phyloP scores from a whole-genome alignment of 2,888 invertebrate genomes.

The Hylaea fasciaria region DNA sequence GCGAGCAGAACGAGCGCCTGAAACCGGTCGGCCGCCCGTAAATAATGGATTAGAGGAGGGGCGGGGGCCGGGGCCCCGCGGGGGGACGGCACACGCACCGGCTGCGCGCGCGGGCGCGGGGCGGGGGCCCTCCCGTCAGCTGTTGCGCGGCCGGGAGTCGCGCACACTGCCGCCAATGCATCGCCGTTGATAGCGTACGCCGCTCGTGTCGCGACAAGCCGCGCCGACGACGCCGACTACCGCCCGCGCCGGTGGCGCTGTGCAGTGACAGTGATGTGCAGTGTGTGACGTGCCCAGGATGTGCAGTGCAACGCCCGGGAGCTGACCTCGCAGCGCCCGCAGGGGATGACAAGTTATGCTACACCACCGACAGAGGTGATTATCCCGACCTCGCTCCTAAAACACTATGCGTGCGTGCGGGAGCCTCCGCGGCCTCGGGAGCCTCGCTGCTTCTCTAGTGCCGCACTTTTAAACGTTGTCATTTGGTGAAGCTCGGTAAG shows the following conservation, averaged over 20 bases:
- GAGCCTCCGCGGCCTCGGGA: slow-evolving; percentile 60
- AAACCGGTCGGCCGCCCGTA: slow-evolving; percentile 84
- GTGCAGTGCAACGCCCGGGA: slow-evolving; percentile 68
- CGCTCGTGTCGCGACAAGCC: slow-evolving; percentile 59
- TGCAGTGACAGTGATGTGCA: slow-evolving; percentile 64
- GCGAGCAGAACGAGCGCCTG: slow-evolving; percentile 78
- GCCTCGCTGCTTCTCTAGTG: slow-evolving; percentile 38
- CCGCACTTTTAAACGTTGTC: slow-evolving; percentile 43
- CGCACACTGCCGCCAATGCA: slow-evolving; percentile 79
- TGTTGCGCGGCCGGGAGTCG: slow-evolving; percentile 83
- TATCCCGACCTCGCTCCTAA: slow-evolving; percentile 77
- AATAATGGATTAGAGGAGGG: slow-evolving; percentile 83
- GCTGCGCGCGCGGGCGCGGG: slow-evolving; percentile 70
- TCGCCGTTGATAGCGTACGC: slow-evolving; percentile 77
- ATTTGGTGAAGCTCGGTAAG: slow-evolving; percentile 66
- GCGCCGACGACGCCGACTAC: slow-evolving; percentile 43
- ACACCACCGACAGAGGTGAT: slow-evolving; percentile 84
- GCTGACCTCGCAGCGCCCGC: slow-evolving; percentile 73
- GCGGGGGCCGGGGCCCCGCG: slow-evolving; percentile 65
- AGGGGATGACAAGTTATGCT: slow-evolving; percentile 81
- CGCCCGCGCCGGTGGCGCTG: slow-evolving; percentile 61
- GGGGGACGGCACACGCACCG: slow-evolving; percentile 75
- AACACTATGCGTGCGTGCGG: slow-evolving; percentile 73
- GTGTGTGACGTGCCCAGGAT: slow-evolving; percentile 72
- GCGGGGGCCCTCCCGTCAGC: slow-evolving; percentile 81